Conservation (phyloP, 23 tunicate species). For the Ascidia mentula region DNA sequence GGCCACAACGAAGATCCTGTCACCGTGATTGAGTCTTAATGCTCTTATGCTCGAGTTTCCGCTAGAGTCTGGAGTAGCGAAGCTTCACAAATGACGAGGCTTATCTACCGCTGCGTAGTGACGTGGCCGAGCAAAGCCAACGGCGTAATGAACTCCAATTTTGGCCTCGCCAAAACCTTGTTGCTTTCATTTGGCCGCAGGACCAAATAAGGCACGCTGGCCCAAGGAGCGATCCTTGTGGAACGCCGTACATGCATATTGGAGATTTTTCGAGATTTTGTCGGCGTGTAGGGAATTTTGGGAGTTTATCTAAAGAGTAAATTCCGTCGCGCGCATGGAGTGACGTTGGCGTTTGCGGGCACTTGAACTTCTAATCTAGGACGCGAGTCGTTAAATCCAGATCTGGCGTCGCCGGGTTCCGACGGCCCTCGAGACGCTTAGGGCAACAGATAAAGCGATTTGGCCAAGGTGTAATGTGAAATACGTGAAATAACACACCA, state of each 20-base stretch:
- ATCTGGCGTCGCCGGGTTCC: conserved; percentile 8
- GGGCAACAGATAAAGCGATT: not conserved
- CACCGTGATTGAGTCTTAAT: too few species aligned
- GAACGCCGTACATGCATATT: not conserved
- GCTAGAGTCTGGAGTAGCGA: not conserved
- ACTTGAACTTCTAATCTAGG: conserved; percentile 1
- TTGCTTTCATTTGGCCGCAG: not conserved
- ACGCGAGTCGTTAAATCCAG: not conserved
- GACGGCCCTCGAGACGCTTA: not conserved
- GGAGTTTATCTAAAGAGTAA: not conserved
- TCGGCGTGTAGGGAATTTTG: not conserved
- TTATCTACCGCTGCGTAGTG: conserved; percentile 1
- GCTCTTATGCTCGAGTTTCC: not conserved
- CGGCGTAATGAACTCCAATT: conserved; percentile 8
- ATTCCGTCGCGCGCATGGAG: not conserved
- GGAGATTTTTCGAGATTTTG: not conserved
- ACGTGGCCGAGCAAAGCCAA: conserved; percentile 1
- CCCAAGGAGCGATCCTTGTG: not conserved
- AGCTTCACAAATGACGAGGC: not conserved
- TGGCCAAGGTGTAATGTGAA: too few species aligned
- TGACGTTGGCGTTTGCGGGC: not conserved
- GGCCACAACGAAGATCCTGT: too few species aligned
- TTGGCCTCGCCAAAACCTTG: conserved; percentile 6
- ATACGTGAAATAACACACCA: too few species aligned
- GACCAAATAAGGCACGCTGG: not conserved